Evolutionary conservation across 2,888 invertebrate species (phyloP), one percentile per base, ranked within the genome.

Genomic region (Phengaris arion): DNA sequence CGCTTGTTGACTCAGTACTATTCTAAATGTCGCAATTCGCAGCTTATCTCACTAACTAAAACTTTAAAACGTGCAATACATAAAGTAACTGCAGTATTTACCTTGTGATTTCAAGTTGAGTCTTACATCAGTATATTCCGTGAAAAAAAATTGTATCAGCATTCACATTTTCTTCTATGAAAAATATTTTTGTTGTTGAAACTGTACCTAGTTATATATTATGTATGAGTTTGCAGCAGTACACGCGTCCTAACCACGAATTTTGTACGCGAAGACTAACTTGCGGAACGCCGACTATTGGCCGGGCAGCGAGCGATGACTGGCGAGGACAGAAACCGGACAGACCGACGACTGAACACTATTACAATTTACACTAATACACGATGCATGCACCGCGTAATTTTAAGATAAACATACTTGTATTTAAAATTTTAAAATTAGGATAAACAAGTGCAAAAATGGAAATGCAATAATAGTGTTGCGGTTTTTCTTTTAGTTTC

Each of bases 201-300:
- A 35, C 35, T 35, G 35, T 45, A 68, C 22, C 22, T 68, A 68
- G 12, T 15, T 15, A 9, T 48, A n/a, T 13, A 9, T 8, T 9
- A 64, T 8, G 15, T 48, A 15, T 15, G 70, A 70, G 15, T 57
- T 35, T 4, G 35, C 64, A 35, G 64, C 64, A 35, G 64, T 64
- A 64, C 48, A 70, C 57, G 35, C 52, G 75, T 70, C 57, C 70
- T 48, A 57, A 51, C 75, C 59, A 35, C 75, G 59, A 57, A 72
- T 75, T 22, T 48, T 10, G 70, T 59, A 70, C 70, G 70, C 75
- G 75, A 57, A 72, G 75, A 75, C 75, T 75, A 75, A 75, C 70
- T 8, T 15, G 46, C 68, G 46, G 68, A 74, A 55, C 55, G 68
- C 22, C 74, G 54, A 69, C 54, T 75, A 35, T 54, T 45, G 45